Conservation (phyloP, 2,888 invertebrate species). For the Lasioglossum leucozonium region DNA sequence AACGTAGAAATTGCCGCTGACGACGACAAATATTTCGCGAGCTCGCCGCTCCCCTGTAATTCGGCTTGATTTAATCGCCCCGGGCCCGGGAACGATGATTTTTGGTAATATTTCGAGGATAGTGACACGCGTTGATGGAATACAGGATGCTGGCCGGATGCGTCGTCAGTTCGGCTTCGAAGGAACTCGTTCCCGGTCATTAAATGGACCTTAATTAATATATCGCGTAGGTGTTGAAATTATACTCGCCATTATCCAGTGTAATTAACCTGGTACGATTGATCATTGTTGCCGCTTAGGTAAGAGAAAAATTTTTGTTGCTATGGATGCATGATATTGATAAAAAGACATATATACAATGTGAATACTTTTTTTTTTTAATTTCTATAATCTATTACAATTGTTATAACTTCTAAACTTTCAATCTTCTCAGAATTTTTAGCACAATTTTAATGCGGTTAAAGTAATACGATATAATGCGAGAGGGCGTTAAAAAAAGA, state of each 20-base stretch:
- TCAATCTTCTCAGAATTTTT: background rate
- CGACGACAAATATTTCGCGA: constrained; percentile 59
- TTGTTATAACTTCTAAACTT: background rate
- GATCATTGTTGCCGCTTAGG: constrained; percentile 38
- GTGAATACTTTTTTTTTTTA: no score
- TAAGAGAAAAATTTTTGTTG: constrained; percentile 33
- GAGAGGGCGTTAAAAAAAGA: no score
- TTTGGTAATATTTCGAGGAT: constrained; percentile 2
- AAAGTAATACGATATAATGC: no score
- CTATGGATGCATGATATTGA: constrained; percentile 7
- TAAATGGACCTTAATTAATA: constrained; percentile 72
- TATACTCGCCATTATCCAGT: constrained; percentile 61
- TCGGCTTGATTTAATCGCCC: constrained; percentile 55
- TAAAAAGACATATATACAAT: background rate
- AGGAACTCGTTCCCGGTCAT: constrained; percentile 46
- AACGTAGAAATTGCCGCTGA: constrained; percentile 57
- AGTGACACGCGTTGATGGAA: background rate
- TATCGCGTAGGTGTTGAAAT: constrained; percentile 61
- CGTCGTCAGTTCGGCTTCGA: constrained; percentile 31
- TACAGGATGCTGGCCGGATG: background rate
- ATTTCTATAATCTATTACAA: background rate
- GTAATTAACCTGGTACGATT: constrained; percentile 65
- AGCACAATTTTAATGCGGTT: no score
- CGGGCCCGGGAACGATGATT: constrained; percentile 1
- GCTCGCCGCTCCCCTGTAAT: constrained; percentile 48